Evolutionary conservation across 2,797 vertebrate species (phyloP), one percentile per base, ranked within the genome.

Genomic region (Darevskia nairensis): DNA sequence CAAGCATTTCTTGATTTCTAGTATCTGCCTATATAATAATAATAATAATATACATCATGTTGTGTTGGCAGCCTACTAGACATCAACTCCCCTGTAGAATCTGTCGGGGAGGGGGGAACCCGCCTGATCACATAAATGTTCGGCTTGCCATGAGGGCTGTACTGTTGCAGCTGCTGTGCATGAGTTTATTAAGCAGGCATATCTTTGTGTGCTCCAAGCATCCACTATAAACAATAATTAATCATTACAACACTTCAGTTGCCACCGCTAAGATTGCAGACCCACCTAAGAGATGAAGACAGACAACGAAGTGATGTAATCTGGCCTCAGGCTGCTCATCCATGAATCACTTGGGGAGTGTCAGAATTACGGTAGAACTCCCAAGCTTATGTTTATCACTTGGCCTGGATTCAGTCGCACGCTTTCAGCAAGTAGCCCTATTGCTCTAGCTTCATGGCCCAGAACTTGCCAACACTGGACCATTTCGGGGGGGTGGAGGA

Each of bases 251-350:
- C 1, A 27, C 76, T 84, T 75, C 8, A 77, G 5, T 0, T 61
- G 41, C 19, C 86, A 68, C 35, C 84, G 35, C 64, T 3, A 89
- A 79, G 59, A 85, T 2, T 80, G 72, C 10, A 0, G 35, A 0
- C 66, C 11, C 81, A 29, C 71, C 69, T 83, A 89, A 84, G 10
- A 83, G 15, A 13, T 77, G 74, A 59, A 0, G 3, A 61, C 76
- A 46, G 92, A 90, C 35, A 84, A 41, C 7, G 2, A 88, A 11
- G 0, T 84, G 78, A 82, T 89, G 91, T 69, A 17, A 75, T 78
- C 71, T 88, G 75, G 2, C 35, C 27, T 15, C 82, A 15, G 78
- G 50, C 39, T 17, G 64, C 68, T 72, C 35, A 35, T 61, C 25
- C 13, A 25, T 83, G 64, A 69, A 15, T 88, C 85, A 75, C 4